Conservation (phyloP, 2,888 invertebrate genomes). For the Mythimna impura region DNA sequence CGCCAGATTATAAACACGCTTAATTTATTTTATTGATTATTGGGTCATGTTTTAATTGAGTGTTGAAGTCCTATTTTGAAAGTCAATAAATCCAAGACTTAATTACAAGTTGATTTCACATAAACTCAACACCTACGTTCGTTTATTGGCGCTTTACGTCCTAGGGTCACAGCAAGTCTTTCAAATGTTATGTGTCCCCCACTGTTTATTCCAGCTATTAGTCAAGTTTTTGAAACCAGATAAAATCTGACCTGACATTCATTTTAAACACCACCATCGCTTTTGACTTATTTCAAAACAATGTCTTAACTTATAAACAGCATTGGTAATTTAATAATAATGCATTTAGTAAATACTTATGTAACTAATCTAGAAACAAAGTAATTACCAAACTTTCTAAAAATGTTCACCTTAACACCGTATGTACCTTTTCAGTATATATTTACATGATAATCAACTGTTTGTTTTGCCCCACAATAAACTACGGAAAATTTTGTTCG, state of each 20-base stretch:
- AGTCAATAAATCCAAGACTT: constrained; percentile 22
- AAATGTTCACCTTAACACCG: constrained; percentile 15
- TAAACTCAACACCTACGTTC: background rate
- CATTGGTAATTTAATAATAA: background rate
- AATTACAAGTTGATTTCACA: constrained; percentile 13
- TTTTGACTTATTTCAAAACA: background rate
- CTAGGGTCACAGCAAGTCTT: too few species aligned
- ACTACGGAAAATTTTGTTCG: constrained; percentile 53
- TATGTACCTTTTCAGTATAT: constrained; percentile 30
- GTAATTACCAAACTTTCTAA: constrained; percentile 40
- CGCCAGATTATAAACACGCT: constrained; percentile 4
- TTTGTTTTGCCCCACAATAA: constrained; percentile 34
- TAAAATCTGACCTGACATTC: background rate
- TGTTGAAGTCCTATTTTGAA: constrained; percentile 23
- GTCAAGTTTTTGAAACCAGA: background rate
- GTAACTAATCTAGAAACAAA: background rate
- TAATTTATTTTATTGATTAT: constrained; percentile 32
- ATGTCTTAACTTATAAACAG: background rate
- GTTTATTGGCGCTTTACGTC: too few species aligned
- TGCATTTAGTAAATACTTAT: background rate
- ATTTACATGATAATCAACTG: constrained; percentile 41
- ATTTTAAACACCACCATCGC: background rate
- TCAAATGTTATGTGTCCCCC: background rate
- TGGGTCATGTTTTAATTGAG: constrained; percentile 11
- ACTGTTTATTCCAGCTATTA: background rate